phyloP scores from a whole-genome alignment of 2,797 vertebrate genomes.

The Mormyrops boulengeri region DNA sequence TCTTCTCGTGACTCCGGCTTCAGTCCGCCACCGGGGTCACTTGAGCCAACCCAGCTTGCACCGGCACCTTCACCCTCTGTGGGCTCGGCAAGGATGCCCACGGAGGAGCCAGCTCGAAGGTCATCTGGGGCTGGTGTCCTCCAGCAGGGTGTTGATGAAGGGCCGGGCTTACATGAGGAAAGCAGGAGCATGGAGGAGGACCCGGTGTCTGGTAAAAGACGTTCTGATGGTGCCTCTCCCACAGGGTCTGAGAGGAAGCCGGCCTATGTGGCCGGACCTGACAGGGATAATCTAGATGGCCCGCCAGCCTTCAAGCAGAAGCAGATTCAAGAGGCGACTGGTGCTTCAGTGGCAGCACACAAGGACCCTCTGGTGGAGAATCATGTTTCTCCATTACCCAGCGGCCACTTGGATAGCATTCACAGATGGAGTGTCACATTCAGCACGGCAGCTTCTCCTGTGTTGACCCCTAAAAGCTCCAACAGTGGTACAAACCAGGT shows the following conservation, averaged over 20 bases:
- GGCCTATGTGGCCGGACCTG: neutral
- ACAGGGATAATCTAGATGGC: neutral
- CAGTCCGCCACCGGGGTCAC: constrained; percentile 22
- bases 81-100: constrained; percentile 48
- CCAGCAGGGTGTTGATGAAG: neutral
- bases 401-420: neutral
- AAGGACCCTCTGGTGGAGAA: neutral
- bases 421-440: neutral
- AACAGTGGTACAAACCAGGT: constrained; percentile 35
- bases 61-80: constrained; percentile 38
- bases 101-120: constrained; percentile 37
- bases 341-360: neutral
- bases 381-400: neutral
- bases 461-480: constrained; percentile 34
- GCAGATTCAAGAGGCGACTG: neutral
- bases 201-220: neutral
- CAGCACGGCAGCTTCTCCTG: constrained; percentile 28
- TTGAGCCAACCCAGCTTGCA: constrained; percentile 40
- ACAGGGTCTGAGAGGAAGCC: neutral
- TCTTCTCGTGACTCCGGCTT: constrained; percentile 17
- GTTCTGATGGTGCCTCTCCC: neutral
- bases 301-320: neutral
- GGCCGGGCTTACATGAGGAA: neutral
- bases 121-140: neutral
- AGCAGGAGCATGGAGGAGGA: neutral